Evolutionary conservation across 2,888 invertebrate species (phyloP), one percentile per base, ranked within the genome.

Genomic region (Philopedon plagiatum): DNA sequence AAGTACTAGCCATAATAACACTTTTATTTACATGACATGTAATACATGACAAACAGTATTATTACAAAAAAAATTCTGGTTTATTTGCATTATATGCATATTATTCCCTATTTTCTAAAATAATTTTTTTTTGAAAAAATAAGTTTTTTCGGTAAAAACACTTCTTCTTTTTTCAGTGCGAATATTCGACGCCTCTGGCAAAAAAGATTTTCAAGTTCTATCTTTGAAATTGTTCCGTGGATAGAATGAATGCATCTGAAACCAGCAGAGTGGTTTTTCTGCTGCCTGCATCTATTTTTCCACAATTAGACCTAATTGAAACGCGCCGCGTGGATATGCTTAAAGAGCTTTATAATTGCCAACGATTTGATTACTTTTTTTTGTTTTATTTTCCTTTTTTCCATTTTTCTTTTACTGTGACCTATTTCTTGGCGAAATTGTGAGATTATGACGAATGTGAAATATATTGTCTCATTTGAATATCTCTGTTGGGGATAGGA

Each of bases 301-400:
- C 49, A 61, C 54, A 61, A 68, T 68, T 61, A 68, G 61, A 61
- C 60, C 68, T 68, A 68, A 68, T 68, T 68, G 68, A 68, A 68
- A 68, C 68, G 61, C 39, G 5, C 61, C 2, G 34, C 37, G 41
- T 61, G 68, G 61, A 61, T 68, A 58, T 51, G 61, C 54, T 54
- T 61, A 68, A 68, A 68, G 61, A 46, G 29, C 60, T 68, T 41
- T 19, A 61, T 68, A 61, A 68, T 68, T 49, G 60, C 61, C 39
- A 23, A 19, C 57, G 57, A 44, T 57, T 66, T 66, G 44, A 56
- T 56, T 56, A 56, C 44, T 66, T 44, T 44, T 58, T 60, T 32
- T n/a, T 5, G 3, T 51, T 13, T 39, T 67, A 41, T 41, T 65
- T 29, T 34, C 5, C 15, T 23, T n/a, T 7, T 18, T 9, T 21